These are phyloP conservation scores for Pterostichus madidus DNA, from an alignment of 2,888 invertebrate genomes.

Conservation along the genomic window DNA sequence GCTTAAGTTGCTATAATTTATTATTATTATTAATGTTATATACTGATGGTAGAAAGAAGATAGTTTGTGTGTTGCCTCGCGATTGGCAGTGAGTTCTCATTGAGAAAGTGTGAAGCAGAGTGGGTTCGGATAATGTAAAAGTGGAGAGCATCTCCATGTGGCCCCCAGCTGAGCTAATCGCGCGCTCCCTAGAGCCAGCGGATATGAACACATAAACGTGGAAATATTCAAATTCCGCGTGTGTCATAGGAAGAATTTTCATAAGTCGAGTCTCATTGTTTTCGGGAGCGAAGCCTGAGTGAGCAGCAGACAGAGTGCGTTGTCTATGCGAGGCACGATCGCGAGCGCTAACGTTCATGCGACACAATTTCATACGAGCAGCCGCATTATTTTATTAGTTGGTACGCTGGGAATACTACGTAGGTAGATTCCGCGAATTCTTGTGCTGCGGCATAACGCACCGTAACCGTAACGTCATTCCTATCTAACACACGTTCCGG, in stretches of 20 bases:
- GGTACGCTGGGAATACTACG: conserved; percentile 70
- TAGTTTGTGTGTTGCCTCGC: too few relatives aligned
- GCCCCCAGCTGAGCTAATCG: not conserved
- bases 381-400: conserved; percentile 74
- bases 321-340: conserved; percentile 71
- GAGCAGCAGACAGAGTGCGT: not conserved
- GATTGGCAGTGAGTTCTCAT: too few relatives aligned
- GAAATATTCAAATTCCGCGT: conserved; percentile 73
- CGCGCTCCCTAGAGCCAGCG: conserved; percentile 67
- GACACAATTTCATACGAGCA: conserved; percentile 73
- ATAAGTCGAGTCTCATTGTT: conserved; percentile 68
- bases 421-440: conserved; percentile 72
- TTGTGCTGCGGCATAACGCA: not conserved
- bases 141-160: too few relatives aligned
- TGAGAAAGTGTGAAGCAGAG: too few relatives aligned
- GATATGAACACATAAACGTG: conserved; percentile 76
- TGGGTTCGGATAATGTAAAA: too few relatives aligned
- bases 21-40: too few relatives aligned
- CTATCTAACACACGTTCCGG: conserved; percentile 75
- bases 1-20: too few relatives aligned
- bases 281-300: conserved; percentile 19
- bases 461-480: conserved; percentile 69
- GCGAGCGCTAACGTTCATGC: conserved; percentile 70
- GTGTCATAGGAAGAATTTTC: conserved; percentile 69
- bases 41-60: too few relatives aligned